A percentile compares a stretch with the other conserved stretches of the same genome.
Evolutionary conservation across 1,140 invertebrate species (phyloP).

Genomic region (Euglossa dilemma): DNA sequence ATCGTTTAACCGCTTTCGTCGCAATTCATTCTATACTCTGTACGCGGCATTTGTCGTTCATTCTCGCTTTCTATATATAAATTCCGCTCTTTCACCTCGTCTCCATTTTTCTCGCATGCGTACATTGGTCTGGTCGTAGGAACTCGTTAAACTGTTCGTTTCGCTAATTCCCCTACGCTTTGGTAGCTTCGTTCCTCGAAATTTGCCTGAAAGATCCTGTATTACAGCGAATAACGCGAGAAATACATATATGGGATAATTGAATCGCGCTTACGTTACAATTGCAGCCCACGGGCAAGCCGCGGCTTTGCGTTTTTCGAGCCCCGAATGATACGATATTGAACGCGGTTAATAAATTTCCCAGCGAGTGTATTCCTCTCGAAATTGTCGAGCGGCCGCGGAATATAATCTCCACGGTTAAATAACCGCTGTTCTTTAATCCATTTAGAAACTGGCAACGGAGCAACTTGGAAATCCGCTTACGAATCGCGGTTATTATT

Average conservation of each 20-base stretch:
- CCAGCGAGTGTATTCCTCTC: neutral
- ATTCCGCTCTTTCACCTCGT: no score
- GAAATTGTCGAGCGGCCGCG: neutral
- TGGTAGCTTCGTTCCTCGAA: no score
- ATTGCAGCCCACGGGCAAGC: neutral
- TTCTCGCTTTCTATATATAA: no score
- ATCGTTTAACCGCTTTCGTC: no score
- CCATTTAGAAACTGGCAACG: slow-evolving; percentile 17
- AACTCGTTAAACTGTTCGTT: no score
- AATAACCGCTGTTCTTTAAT: slow-evolving; percentile 23
- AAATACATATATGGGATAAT: neutral
- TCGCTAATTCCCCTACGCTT: no score
- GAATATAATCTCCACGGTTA: slow-evolving; percentile 1
- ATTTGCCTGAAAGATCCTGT: no score
- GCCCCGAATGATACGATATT: neutral
- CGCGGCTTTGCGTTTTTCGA: neutral
- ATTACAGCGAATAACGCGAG: no score
- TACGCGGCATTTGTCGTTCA: no score
- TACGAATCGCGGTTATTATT: slow-evolving; percentile 16
- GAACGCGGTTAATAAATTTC: slow-evolving; percentile 5
- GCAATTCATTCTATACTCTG: no score
- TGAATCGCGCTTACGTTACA: neutral
- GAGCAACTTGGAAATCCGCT: slow-evolving; percentile 40
- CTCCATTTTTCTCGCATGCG: no score
- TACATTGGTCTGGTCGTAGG: no score